These are phyloP conservation scores for Ostrea edulis DNA, from an alignment of 1,140 invertebrate genomes.

Conservation along the genomic window DNA sequence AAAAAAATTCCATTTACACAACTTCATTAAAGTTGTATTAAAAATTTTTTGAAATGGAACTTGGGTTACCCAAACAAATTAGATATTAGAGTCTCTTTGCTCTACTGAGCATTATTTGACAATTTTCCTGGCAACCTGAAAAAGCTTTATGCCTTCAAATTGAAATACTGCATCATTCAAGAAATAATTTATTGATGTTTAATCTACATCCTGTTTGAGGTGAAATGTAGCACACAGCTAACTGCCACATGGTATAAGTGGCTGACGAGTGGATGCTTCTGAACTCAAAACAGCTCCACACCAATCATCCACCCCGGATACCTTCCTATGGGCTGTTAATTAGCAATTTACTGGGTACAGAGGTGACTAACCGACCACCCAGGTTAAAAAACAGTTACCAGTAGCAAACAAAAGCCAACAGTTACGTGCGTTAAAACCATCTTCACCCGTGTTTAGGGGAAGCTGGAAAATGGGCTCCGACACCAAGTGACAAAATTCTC, in stretches of 20 bases:
- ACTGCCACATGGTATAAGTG: background rate
- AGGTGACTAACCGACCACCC: slow-evolving; percentile 24
- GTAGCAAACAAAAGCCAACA: background rate
- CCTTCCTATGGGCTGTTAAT: slow-evolving; percentile 17
- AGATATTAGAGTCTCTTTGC: background rate
- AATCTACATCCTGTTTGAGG: slow-evolving; percentile 21
- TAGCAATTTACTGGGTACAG: slow-evolving; percentile 13
- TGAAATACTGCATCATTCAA: slow-evolving; percentile 22
- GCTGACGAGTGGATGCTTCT: background rate
- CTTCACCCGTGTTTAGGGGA: background rate
- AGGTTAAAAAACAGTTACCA: slow-evolving; percentile 13
- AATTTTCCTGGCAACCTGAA: background rate
- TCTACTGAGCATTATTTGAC: slow-evolving; percentile 9
- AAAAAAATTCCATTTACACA: background rate
- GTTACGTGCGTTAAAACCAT: background rate
- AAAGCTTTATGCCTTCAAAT: background rate
- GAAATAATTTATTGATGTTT: slow-evolving; percentile 36
- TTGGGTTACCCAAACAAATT: background rate
- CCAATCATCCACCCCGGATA: background rate
- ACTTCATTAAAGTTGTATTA: background rate
- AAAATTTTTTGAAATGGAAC: slow-evolving; percentile 9
- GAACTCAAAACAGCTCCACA: background rate
- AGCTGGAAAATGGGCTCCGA: slow-evolving; percentile 23
- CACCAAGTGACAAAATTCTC: slow-evolving; percentile 22
- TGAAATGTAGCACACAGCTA: background rate